Evolutionary conservation across 2,888 invertebrate genomes (phyloP).

Genomic region (Theretra japonica): DNA sequence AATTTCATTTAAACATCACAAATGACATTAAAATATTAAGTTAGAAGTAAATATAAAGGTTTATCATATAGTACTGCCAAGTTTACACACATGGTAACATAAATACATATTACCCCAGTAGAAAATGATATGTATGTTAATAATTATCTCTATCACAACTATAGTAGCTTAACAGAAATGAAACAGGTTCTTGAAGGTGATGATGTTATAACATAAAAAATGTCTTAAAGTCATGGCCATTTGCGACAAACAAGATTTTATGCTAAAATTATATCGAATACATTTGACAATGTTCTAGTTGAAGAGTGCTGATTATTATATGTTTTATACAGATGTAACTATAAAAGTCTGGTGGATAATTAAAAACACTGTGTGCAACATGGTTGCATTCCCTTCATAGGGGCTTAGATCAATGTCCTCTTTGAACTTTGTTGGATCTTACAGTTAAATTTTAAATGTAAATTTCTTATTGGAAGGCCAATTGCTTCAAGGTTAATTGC

Average conservation of each 20-base stretch:
- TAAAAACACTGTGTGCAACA: not conserved
- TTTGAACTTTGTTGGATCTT: not conserved
- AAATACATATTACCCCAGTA: not conserved
- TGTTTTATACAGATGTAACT: too few species aligned
- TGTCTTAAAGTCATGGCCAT: slow-evolving; percentile 30
- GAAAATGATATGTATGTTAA: too few species aligned
- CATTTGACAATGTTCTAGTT: not conserved
- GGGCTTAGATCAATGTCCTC: not conserved
- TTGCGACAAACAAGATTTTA: slow-evolving; percentile 14
- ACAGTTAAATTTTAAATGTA: not conserved
- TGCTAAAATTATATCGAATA: not conserved
- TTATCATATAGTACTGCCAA: too few species aligned
- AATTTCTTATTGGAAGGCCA: not conserved
- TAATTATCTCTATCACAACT: slow-evolving; percentile 16
- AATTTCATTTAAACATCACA: too few species aligned
- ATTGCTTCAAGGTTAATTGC: slow-evolving; percentile 9
- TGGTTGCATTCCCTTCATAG: not conserved
- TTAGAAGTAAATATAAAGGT: too few species aligned
- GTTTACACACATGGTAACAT: not conserved
- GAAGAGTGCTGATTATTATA: too few species aligned
- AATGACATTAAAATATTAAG: too few species aligned
- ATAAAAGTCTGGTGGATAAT: not conserved
- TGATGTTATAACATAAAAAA: slow-evolving; percentile 31
- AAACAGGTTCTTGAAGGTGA: slow-evolving; percentile 31
- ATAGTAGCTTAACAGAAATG: slow-evolving; percentile 12